Conservation (phyloP, 37 sponge, comb jelly and placozoan species). For the Ianthella basta region DNA sequence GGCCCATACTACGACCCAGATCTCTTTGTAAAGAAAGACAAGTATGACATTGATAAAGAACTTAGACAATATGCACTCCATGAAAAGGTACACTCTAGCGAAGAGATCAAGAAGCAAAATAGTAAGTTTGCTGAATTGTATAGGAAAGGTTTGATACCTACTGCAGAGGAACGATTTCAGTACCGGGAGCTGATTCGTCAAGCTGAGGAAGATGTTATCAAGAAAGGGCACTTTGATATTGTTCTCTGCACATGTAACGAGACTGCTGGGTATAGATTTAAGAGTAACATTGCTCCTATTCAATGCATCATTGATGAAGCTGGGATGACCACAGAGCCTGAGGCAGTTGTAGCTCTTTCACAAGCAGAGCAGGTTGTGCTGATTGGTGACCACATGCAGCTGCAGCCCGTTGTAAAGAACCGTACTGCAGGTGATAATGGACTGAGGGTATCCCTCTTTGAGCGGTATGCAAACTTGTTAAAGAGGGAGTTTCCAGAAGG, state of each 20-base stretch:
- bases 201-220: too few species aligned
- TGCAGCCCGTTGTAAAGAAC: slow-evolving; percentile 27
- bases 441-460: slow-evolving; percentile 55
- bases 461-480: slow-evolving; percentile 38
- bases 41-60: too few species aligned
- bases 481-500: too few species aligned
- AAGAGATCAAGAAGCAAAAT: too few species aligned
- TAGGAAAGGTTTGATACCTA: too few species aligned
- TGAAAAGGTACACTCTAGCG: too few species aligned
- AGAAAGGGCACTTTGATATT: slow-evolving; percentile 12
- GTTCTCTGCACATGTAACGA: slow-evolving; percentile 69
- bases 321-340: slow-evolving; percentile 67
- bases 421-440: slow-evolving; percentile 37
- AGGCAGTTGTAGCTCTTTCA: slow-evolving; percentile 47
- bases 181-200: too few species aligned
- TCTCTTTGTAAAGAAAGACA: too few species aligned
- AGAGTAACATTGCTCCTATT: too few species aligned
- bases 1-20: slow-evolving; percentile 19
- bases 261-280: slow-evolving; percentile 18
- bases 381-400: slow-evolving; percentile 67
- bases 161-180: too few species aligned
- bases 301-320: slow-evolving; percentile 59
- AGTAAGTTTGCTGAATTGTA: too few species aligned
- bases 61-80: too few species aligned
- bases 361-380: slow-evolving; percentile 43